Conservation (phyloP, 2,113 vertebrate genomes). For the Lucifuga dentata region DNA sequence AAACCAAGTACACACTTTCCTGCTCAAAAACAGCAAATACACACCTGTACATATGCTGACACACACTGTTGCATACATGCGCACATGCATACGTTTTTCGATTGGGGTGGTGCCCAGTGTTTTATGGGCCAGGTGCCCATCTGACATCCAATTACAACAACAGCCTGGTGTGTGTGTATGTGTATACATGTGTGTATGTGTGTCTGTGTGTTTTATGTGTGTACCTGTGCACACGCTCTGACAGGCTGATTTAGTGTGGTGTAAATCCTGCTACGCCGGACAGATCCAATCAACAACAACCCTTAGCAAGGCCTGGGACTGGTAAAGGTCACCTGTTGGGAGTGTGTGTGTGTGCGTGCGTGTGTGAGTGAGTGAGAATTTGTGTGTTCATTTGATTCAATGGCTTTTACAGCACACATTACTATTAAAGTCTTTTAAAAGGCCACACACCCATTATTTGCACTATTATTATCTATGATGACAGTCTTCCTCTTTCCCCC, state of each 20-base stretch:
- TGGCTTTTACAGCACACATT: slow-evolving; percentile 38
- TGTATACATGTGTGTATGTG: slow-evolving; percentile 29
- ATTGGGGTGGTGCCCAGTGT: slow-evolving; percentile 56
- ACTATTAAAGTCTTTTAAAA: slow-evolving; percentile 35
- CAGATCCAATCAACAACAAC: slow-evolving; percentile 82
- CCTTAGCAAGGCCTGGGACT: slow-evolving; percentile 61
- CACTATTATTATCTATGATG: slow-evolving; percentile 39
- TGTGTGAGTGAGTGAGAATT: background rate
- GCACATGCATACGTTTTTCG: slow-evolving; percentile 42
- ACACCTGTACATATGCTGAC: background rate
- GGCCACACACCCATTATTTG: slow-evolving; percentile 33
- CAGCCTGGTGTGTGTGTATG: slow-evolving; percentile 40
- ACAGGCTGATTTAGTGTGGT: slow-evolving; percentile 74
- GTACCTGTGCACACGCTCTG: slow-evolving; percentile 36
- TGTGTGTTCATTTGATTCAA: slow-evolving; percentile 15
- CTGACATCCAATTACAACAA: slow-evolving; percentile 79
- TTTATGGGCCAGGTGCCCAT: slow-evolving; percentile 74
- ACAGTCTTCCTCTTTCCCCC: slow-evolving; percentile 19
- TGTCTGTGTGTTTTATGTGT: slow-evolving; percentile 14
- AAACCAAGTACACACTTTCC: background rate
- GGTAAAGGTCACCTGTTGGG: slow-evolving; percentile 78
- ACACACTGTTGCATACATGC: slow-evolving; percentile 28
- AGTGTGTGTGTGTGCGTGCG: slow-evolving; percentile 21
- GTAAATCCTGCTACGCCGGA: slow-evolving; percentile 79
- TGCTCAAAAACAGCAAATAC: background rate